Evolutionary conservation across 2,888 invertebrate genomes (phyloP).

Genomic region (Neuroscelio doddi): DNA sequence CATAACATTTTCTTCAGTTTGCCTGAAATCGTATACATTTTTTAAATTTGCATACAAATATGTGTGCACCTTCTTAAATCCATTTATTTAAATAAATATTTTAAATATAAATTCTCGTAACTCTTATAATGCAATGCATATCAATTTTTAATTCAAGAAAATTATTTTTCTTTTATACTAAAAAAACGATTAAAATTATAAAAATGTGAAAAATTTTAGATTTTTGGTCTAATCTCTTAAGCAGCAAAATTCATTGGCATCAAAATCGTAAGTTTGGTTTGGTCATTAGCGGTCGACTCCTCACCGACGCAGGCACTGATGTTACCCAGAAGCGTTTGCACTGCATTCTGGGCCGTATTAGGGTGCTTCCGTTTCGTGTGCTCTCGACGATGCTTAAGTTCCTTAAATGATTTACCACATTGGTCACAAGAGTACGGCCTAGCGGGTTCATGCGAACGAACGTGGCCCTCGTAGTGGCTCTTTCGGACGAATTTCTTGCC

Average conservation of each 20-base stretch:
- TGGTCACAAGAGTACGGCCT: constrained; percentile 69
- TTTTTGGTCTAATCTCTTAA: constrained; percentile 26
- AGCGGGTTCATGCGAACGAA: constrained; percentile 68
- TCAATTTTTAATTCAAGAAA: background rate
- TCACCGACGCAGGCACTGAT: constrained; percentile 64
- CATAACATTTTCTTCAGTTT: no score
- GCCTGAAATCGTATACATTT: no score
- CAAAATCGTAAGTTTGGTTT: constrained; percentile 64
- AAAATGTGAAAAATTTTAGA: background rate
- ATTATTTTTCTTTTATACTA: background rate
- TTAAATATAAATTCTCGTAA: background rate
- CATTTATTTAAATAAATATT: no score
- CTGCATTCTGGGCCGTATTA: constrained; percentile 57
- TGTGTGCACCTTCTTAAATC: no score
- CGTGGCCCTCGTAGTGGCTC: constrained; percentile 70
- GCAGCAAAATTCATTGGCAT: constrained; percentile 67
- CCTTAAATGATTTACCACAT: constrained; percentile 69
- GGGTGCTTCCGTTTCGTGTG: constrained; percentile 68
- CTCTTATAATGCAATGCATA: background rate
- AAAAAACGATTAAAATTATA: background rate
- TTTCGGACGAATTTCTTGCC: constrained; percentile 70
- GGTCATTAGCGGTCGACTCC: constrained; percentile 58
- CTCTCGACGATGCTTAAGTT: constrained; percentile 68
- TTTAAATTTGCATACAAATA: no score
- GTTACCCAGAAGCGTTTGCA: constrained; percentile 65